phyloP scores from a whole-genome alignment of 2,888 invertebrate genomes.

The Cyaniris semiargus region DNA sequence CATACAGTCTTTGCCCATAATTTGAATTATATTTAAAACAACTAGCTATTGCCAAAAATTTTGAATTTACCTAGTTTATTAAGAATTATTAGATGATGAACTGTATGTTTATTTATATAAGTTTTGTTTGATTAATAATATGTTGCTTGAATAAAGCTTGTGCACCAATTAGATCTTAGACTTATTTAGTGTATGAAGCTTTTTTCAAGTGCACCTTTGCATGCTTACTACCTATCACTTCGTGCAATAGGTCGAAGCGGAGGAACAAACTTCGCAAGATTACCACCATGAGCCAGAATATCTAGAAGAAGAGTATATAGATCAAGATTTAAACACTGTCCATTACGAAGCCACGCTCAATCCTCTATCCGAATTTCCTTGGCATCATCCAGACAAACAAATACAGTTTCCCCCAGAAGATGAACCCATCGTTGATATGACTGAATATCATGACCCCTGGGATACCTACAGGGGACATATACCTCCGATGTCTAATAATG shows the following conservation, averaged over 20 bases:
- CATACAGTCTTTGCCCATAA: constrained; percentile 49
- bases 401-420: constrained; percentile 47
- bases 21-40: neutral
- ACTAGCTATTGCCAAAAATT: constrained; percentile 27
- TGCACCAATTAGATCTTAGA: constrained; percentile 51
- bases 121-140: constrained; percentile 53
- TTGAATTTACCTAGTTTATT: constrained; percentile 31
- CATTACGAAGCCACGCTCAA: constrained; percentile 65
- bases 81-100: neutral
- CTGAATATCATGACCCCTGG: constrained; percentile 85
- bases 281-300: constrained; percentile 47
- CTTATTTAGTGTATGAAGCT: constrained; percentile 59
- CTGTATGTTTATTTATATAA: constrained; percentile 65
- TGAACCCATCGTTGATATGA: constrained; percentile 52
- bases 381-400: constrained; percentile 68
- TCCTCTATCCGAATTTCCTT: constrained; percentile 70
- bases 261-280: constrained; percentile 53
- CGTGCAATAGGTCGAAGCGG: constrained; percentile 72
- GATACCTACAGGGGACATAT: constrained; percentile 82
- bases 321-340: constrained; percentile 41
- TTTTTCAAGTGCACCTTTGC: constrained; percentile 68
- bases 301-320: constrained; percentile 46
- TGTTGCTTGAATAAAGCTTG: constrained; percentile 66
- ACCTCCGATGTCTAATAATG: constrained; percentile 54
- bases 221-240: constrained; percentile 73